Conservation (phyloP, 2,797 vertebrate genomes). For the Lepidocolaptes lacrymiger region DNA sequence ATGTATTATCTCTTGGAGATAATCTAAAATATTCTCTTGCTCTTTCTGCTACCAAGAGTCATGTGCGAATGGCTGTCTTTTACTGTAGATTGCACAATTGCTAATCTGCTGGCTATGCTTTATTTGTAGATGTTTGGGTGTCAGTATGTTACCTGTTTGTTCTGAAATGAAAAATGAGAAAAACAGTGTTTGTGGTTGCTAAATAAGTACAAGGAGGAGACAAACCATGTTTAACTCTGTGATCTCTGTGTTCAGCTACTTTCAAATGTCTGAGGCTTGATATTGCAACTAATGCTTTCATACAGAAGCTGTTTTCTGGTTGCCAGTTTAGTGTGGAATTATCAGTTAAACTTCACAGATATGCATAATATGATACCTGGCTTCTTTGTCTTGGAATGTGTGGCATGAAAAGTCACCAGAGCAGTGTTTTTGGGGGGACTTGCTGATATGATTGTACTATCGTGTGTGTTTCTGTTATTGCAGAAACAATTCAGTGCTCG, state of each 20-base stretch:
- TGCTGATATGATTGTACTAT: not conserved
- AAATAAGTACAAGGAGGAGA: not conserved
- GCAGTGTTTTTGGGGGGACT: not conserved
- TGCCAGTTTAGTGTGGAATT: not conserved
- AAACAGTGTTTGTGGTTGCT: not conserved
- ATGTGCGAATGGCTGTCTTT: not conserved
- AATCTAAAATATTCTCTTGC: not conserved
- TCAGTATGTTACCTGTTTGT: not conserved
- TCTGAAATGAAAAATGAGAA: not conserved
- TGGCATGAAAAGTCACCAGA: fast-evolving
- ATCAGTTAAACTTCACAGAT: not conserved
- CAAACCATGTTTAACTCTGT: not conserved
- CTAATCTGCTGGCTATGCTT: not conserved
- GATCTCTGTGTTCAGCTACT: not conserved
- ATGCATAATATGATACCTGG: fast-evolving
- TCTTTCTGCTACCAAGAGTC: not conserved
- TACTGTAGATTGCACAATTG: not conserved
- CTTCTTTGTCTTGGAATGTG: not conserved
- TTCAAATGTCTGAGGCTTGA: not conserved
- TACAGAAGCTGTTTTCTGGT: not conserved
- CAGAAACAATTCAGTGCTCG: not conserved
- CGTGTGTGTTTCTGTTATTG: not conserved
- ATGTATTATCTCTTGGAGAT: not conserved
- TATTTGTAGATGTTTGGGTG: not conserved
- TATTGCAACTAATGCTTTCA: not conserved